A percentile compares a stretch with the other conserved stretches of the same genome.
phyloP scores from a whole-genome alignment of 2,888 invertebrate genomes.

The Noctuana brunneofusca region DNA sequence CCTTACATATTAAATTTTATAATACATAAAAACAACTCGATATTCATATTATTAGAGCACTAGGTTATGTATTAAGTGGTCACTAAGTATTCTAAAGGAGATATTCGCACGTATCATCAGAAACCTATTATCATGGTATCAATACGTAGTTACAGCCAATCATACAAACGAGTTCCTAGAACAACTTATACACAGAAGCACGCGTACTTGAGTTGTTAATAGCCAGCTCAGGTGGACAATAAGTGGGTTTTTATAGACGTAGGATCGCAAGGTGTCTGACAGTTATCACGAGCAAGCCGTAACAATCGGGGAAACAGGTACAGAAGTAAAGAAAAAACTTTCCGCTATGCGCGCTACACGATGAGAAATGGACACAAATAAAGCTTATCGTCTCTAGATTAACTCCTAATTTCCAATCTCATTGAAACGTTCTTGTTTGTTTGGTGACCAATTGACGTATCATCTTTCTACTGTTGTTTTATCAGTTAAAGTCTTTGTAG shows the following conservation, averaged over 20 bases:
- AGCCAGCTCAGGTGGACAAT: slow-evolving; percentile 57
- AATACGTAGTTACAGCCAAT: slow-evolving; percentile 35
- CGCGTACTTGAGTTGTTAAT: slow-evolving; percentile 51
- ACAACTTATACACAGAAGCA: slow-evolving; percentile 53
- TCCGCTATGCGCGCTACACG: not conserved
- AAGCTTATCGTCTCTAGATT: slow-evolving; percentile 6
- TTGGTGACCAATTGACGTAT: not conserved
- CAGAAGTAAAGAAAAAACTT: slow-evolving; percentile 22
- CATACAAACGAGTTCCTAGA: slow-evolving; percentile 47
- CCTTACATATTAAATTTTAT: no score
- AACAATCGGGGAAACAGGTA: slow-evolving; percentile 37
- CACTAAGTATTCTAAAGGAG: slow-evolving; percentile 27
- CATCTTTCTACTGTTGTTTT: not conserved
- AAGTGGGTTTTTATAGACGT: slow-evolving; percentile 49
- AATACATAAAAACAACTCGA: no score
- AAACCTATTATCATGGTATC: slow-evolving; percentile 34
- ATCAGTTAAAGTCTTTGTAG: slow-evolving; percentile 16
- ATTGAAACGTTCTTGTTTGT: not conserved
- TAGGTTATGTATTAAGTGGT: slow-evolving; percentile 17
- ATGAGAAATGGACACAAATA: slow-evolving; percentile 16
- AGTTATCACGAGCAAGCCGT: slow-evolving; percentile 39
- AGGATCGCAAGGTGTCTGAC: slow-evolving; percentile 53
- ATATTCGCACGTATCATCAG: slow-evolving; percentile 30
- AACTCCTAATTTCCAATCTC: not conserved
- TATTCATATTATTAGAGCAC: not conserved